Evolutionary conservation across 2,888 invertebrate species (phyloP).

Genomic region (Callinectes sapidus): DNA sequence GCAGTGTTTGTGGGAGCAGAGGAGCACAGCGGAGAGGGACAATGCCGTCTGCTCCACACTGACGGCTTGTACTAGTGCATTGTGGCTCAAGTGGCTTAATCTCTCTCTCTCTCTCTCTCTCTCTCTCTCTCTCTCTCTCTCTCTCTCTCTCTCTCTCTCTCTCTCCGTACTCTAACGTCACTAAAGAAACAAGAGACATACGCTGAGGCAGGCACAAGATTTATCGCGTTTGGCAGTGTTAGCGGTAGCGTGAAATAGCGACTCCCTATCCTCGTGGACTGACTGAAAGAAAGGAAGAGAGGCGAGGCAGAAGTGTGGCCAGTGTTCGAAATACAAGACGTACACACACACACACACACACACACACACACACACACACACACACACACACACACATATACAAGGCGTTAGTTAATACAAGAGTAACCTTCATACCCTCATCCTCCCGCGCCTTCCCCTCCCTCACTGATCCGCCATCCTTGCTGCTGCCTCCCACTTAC

Average conservation of each 20-base stretch:
- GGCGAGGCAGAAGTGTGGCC: background rate
- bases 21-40: constrained; percentile 9
- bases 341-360: too few species aligned
- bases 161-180: background rate
- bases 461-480: background rate
- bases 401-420: too few species aligned
- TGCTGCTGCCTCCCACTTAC: background rate
- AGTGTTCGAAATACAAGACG: background rate
- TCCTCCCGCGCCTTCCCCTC: background rate
- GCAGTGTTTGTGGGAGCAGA: constrained; percentile 7
- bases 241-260: background rate
- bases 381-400: too few species aligned
- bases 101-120: too few species aligned
- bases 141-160: too few species aligned
- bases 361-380: too few species aligned
- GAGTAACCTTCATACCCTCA: background rate
- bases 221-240: background rate
- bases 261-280: background rate
- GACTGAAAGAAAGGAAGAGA: background rate
- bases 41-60: background rate
- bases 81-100: constrained; percentile 13
- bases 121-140: too few species aligned
- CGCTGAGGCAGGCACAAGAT: background rate
- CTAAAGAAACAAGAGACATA: background rate
- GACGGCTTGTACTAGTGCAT: background rate